phyloP scores from a whole-genome alignment of 2,888 invertebrate species.

The Ormyrus nitidulus region DNA sequence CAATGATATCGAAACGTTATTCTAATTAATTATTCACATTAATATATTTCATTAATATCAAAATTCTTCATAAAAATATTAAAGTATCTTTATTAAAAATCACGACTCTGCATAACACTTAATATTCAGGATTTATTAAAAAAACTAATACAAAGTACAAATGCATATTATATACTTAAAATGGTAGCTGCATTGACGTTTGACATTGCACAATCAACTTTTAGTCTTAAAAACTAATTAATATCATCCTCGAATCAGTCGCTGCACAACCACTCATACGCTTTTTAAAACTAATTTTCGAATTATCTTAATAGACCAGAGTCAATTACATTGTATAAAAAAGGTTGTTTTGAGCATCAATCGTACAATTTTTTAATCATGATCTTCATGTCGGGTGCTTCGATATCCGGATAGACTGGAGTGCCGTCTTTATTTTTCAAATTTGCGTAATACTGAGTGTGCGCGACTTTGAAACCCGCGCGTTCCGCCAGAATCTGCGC shows the following conservation, averaged over 20 bases:
- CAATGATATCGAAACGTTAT: no score
- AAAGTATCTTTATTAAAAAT: not conserved
- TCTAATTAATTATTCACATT: no score
- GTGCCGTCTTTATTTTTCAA: slow-evolving; percentile 61
- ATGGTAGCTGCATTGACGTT: not conserved
- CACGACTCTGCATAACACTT: not conserved
- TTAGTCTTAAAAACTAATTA: not conserved
- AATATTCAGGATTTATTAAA: slow-evolving; percentile 3
- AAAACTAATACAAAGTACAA: slow-evolving; percentile 19
- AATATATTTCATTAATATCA: not conserved
- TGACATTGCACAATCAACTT: slow-evolving; percentile 1
- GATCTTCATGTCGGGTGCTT: slow-evolving; percentile 59
- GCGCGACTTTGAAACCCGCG: slow-evolving; percentile 62
- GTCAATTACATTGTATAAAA: no score
- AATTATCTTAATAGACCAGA: no score
- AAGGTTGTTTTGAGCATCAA: no score
- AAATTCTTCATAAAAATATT: not conserved
- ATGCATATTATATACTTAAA: slow-evolving; percentile 3
- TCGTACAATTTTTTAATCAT: slow-evolving; percentile 60
- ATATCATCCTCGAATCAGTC: not conserved
- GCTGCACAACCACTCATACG: no score
- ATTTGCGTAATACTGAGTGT: slow-evolving; percentile 58
- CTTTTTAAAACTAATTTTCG: no score
- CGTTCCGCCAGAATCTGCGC: slow-evolving; percentile 63
- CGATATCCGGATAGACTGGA: slow-evolving; percentile 60